These are phyloP conservation scores for Nemoura dubitans DNA, from an alignment of 2,888 invertebrate species.

Conservation along the genomic window DNA sequence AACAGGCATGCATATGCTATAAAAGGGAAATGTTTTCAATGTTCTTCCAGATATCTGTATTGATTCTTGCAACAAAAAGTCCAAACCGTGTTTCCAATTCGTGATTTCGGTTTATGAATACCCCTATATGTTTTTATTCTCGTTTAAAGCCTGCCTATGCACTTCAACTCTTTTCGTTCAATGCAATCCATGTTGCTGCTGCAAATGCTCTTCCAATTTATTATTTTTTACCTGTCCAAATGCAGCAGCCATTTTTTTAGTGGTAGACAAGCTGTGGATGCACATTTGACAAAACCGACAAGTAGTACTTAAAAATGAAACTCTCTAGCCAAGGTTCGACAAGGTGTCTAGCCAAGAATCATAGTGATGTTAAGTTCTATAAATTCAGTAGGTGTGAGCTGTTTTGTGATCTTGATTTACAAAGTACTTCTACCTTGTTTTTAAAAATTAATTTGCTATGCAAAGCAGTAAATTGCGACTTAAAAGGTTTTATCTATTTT, in stretches of 20 bases:
- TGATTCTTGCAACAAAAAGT: background rate
- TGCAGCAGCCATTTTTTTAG: background rate
- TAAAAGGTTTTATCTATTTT: constrained; percentile 2
- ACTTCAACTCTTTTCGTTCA: background rate
- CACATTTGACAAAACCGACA: background rate
- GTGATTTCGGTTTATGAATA: background rate
- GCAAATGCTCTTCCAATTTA: background rate
- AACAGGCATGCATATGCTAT: no score
- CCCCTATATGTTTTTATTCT: background rate
- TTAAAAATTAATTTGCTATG: background rate
- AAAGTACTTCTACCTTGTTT: constrained; percentile 3
- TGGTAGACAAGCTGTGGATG: background rate
- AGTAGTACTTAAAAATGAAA: background rate
- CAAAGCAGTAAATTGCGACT: background rate
- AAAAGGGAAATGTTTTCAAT: background rate
- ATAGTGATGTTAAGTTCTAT: background rate
- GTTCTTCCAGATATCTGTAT: background rate
- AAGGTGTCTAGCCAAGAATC: no score
- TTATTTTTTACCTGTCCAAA: background rate
- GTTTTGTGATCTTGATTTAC: constrained; percentile 43
- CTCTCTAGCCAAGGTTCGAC: no score
- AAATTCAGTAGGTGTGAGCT: constrained; percentile 59
- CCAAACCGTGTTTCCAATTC: background rate
- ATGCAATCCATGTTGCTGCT: background rate
- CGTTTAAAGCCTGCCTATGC: no score